Conservation (phyloP, 2,888 invertebrate genomes). For the Caenorhabditis becei region DNA sequence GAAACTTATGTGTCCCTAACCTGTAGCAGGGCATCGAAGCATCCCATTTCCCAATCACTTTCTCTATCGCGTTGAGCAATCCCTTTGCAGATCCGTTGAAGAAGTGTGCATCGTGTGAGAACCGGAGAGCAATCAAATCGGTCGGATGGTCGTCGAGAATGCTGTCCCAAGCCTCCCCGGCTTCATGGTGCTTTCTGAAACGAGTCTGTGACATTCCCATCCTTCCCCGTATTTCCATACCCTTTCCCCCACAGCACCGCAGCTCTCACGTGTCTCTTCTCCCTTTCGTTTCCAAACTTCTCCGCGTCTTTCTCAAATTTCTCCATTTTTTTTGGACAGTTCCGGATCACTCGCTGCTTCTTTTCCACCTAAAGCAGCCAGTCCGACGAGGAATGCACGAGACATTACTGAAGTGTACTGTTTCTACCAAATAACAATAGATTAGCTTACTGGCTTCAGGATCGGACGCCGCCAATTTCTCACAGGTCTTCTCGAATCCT, state of each 20-base stretch:
- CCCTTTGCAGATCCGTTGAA: slow-evolving; percentile 83
- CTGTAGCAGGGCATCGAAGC: slow-evolving; percentile 82
- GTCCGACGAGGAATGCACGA: slow-evolving; percentile 82
- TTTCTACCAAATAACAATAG: neutral
- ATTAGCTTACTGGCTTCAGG: slow-evolving; percentile 82
- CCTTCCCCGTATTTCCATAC: neutral
- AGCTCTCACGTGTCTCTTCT: slow-evolving; percentile 83
- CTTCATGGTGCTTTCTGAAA: slow-evolving; percentile 77
- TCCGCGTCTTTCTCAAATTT: slow-evolving; percentile 79
- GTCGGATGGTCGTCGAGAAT: slow-evolving; percentile 83
- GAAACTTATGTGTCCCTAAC: slow-evolving; percentile 71
- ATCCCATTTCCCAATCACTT: slow-evolving; percentile 83
- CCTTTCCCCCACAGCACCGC: slow-evolving; percentile 82
- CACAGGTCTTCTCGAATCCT: slow-evolving; percentile 82
- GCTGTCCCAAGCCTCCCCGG: slow-evolving; percentile 83
- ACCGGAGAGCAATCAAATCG: slow-evolving; percentile 84
- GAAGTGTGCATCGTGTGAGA: slow-evolving; percentile 80
- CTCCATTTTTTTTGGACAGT: slow-evolving; percentile 81
- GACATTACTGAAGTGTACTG: slow-evolving; percentile 84
- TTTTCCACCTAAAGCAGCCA: slow-evolving; percentile 83
- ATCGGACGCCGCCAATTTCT: slow-evolving; percentile 82
- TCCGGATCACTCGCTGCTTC: slow-evolving; percentile 79
- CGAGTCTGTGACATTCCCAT: neutral
- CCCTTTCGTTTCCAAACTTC: slow-evolving; percentile 79
- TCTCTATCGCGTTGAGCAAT: slow-evolving; percentile 83